Conservation (phyloP, 2,797 vertebrate genomes). For the Scleropages formosus region DNA sequence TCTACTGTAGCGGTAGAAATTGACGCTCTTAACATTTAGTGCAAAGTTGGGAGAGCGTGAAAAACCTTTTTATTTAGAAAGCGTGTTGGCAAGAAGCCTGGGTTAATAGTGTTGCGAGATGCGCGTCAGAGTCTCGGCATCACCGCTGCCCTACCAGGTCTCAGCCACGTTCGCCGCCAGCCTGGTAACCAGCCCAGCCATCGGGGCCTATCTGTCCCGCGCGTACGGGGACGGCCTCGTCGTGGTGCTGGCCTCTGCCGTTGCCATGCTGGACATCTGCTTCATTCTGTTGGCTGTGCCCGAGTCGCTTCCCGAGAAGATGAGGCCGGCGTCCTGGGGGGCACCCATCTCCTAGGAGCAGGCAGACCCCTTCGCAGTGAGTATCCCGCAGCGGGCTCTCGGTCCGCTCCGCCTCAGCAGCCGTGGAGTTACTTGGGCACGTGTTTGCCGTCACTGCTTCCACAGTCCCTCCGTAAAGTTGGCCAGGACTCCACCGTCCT, state of each 20-base stretch:
- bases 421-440: too few relatives aligned
- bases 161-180: conserved; percentile 89
- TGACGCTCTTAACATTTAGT: too few relatives aligned
- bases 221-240: conserved; percentile 83
- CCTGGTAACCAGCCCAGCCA: too few relatives aligned
- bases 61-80: too few relatives aligned
- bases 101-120: neutral
- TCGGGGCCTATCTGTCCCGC: conserved; percentile 82
- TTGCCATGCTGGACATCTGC: conserved; percentile 85
- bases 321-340: conserved; percentile 89
- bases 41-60: too few relatives aligned
- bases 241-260: conserved; percentile 85
- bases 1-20: too few relatives aligned
- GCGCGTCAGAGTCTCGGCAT: too few relatives aligned
- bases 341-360: conserved; percentile 92
- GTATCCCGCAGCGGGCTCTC: conserved; percentile 47
- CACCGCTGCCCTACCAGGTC: conserved; percentile 63
- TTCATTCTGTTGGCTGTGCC: conserved; percentile 88
- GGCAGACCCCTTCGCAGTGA: conserved; percentile 86
- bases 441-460: conserved; percentile 12
- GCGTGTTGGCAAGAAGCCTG: neutral
- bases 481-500: conserved; percentile 91
- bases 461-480: conserved; percentile 84
- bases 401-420: too few relatives aligned
- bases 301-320: too few relatives aligned